phyloP scores from a whole-genome alignment of 2,888 invertebrate species.

The Troides helena region DNA sequence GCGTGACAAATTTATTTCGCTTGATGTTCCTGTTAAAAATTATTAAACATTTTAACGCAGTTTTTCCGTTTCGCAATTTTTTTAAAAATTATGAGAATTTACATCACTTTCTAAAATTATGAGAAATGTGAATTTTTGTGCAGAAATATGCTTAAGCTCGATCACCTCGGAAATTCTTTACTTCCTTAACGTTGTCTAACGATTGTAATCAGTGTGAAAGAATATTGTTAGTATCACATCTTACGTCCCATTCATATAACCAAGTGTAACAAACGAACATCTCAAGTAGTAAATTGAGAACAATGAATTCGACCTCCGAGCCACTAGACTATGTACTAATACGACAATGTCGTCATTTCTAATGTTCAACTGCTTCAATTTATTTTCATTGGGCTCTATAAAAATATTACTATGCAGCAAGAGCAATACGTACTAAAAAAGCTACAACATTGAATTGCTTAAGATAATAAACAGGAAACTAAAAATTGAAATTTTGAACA shows the following conservation, averaged over 20 bases:
- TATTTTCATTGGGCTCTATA: slow-evolving; percentile 24
- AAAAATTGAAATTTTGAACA: too few relatives aligned
- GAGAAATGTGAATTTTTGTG: background rate
- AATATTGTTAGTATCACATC: background rate
- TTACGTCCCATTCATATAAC: slow-evolving; percentile 23
- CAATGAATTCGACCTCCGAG: slow-evolving; percentile 68
- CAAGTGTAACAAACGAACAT: slow-evolving; percentile 46
- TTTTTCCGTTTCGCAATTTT: background rate
- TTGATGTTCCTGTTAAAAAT: slow-evolving; percentile 9
- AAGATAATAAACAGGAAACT: too few relatives aligned
- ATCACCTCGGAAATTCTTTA: background rate
- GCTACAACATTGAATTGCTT: too few relatives aligned
- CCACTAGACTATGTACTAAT: slow-evolving; percentile 29
- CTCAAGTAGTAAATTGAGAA: slow-evolving; percentile 59
- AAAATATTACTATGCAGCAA: background rate
- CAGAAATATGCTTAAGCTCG: background rate
- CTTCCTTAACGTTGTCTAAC: background rate
- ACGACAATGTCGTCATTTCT: background rate
- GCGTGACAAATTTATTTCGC: slow-evolving; percentile 39
- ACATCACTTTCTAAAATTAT: background rate
- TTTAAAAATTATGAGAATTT: background rate
- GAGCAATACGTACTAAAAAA: too few relatives aligned
- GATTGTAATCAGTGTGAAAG: background rate
- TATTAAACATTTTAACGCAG: slow-evolving; percentile 8
- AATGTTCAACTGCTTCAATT: slow-evolving; percentile 14